These are phyloP conservation scores for Eunapius fragilis DNA, from an alignment of 37 sponge, comb jelly and placozoan genomes.

Conservation along the genomic window DNA sequence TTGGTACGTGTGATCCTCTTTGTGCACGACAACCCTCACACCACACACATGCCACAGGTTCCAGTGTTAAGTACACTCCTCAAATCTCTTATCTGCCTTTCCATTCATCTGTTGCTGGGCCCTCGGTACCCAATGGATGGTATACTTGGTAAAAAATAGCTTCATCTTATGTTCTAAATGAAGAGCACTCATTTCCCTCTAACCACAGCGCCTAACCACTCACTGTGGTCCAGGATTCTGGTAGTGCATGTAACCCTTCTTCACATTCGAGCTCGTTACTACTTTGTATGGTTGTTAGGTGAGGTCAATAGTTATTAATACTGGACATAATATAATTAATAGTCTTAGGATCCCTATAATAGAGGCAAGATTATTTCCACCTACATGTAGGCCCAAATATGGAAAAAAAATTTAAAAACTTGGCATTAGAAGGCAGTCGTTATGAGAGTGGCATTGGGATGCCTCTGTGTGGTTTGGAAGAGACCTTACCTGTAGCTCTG, in stretches of 20 bases:
- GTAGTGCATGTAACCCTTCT: background rate
- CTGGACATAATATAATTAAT: too few relatives aligned
- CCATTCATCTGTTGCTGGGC: background rate
- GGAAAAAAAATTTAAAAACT: too few relatives aligned
- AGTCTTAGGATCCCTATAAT: too few relatives aligned
- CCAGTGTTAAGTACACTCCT: background rate
- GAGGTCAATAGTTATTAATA: background rate
- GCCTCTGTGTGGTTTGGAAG: too few relatives aligned
- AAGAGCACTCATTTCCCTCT: background rate
- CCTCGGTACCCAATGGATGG: background rate
- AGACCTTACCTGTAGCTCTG: too few relatives aligned
- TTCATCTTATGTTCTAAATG: background rate
- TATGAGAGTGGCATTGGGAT: too few relatives aligned
- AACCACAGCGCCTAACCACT: background rate
- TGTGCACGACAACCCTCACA: background rate
- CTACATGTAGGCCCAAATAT: too few relatives aligned
- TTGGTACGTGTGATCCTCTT: background rate
- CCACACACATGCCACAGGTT: background rate
- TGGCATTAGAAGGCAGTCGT: too few relatives aligned
- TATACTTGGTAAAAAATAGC: slow-evolving; percentile 9
- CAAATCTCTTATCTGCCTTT: background rate
- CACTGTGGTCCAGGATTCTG: background rate
- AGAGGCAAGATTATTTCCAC: too few relatives aligned
- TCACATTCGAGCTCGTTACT: background rate
- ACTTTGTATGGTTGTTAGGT: background rate